A percentile compares a stretch with the other conserved stretches of the same genome.
Conservation (phyloP, 2,888 invertebrate genomes). For the Lathronympha strigana region DNA sequence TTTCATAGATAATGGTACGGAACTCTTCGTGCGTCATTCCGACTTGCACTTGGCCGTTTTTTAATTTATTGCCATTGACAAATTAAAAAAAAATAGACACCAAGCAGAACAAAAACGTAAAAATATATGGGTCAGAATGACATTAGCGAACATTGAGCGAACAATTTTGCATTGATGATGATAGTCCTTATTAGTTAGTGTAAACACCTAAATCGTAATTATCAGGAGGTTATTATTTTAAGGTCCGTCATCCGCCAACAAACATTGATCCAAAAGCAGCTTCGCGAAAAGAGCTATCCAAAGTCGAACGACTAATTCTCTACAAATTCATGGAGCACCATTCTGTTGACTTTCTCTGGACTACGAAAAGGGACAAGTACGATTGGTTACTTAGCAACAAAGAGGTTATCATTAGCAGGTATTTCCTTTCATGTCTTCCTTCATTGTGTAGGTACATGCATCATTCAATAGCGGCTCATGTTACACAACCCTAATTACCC, state of each 20-base stretch:
- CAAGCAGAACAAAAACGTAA: slow-evolving; percentile 87
- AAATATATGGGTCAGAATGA: no score
- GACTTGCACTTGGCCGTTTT: no score
- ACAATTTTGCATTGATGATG: no score
- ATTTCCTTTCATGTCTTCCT: slow-evolving; percentile 40
- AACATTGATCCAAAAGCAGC: slow-evolving; percentile 72
- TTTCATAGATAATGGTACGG: no score
- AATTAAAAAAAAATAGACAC: no score
- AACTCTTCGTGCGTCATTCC: no score
- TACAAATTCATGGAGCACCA: slow-evolving; percentile 91
- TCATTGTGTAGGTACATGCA: neutral
- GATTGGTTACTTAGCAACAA: slow-evolving; percentile 87
- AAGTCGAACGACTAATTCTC: slow-evolving; percentile 88
- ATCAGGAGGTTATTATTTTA: slow-evolving; percentile 35
- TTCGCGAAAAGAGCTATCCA: slow-evolving; percentile 80
- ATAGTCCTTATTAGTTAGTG: no score
- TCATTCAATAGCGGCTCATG: neutral
- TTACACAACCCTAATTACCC: neutral
- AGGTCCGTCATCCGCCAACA: slow-evolving; percentile 73
- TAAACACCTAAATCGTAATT: neutral
- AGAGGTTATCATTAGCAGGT: slow-evolving; percentile 82
- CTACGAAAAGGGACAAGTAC: slow-evolving; percentile 91
- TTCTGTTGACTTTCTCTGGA: slow-evolving; percentile 95
- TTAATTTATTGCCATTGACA: no score
- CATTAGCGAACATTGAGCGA: no score